Evolutionary conservation across 2,888 invertebrate species (phyloP).

Genomic region (Phlogophora meticulosa): DNA sequence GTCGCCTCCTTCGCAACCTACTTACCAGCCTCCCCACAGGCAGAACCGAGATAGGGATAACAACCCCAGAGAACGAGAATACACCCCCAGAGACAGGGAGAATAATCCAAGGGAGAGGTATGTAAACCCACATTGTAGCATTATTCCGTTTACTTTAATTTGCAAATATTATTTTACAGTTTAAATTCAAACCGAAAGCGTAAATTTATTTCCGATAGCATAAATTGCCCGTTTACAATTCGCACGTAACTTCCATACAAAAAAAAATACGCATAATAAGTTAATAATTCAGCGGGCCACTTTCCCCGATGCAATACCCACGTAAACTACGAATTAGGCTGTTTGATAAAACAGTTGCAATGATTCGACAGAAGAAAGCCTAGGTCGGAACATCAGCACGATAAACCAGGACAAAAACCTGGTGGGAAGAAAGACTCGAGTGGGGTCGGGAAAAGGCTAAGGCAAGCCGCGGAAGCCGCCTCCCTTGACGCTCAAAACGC

Average conservation of each 20-base stretch:
- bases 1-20: constrained; percentile 48
- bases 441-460: constrained; percentile 82
- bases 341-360: constrained; percentile 68
- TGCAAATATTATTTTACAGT: constrained; percentile 41
- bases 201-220: constrained; percentile 45
- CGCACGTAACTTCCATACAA: constrained; percentile 50
- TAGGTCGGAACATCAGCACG: constrained; percentile 79
- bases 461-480: constrained; percentile 83
- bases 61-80: constrained; percentile 53
- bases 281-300: constrained; percentile 48
- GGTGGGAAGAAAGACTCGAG: constrained; percentile 83
- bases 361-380: constrained; percentile 87
- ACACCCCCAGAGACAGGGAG: constrained; percentile 47
- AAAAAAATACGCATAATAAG: constrained; percentile 49
- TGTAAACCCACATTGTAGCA: constrained; percentile 7
- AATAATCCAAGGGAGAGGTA: constrained; percentile 60
- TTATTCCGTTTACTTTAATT: constrained; percentile 25
- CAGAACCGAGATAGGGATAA: constrained; percentile 60
- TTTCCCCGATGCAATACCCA: constrained; percentile 60
- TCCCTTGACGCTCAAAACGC: constrained; percentile 75
- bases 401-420: constrained; percentile 69
- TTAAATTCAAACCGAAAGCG: constrained; percentile 34
- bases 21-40: constrained; percentile 60
- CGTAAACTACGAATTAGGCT: constrained; percentile 56
- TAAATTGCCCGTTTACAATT: constrained; percentile 41